Conservation (phyloP, 37 sponge, comb jelly and placozoan species). For the Bolinopsis microptera region DNA sequence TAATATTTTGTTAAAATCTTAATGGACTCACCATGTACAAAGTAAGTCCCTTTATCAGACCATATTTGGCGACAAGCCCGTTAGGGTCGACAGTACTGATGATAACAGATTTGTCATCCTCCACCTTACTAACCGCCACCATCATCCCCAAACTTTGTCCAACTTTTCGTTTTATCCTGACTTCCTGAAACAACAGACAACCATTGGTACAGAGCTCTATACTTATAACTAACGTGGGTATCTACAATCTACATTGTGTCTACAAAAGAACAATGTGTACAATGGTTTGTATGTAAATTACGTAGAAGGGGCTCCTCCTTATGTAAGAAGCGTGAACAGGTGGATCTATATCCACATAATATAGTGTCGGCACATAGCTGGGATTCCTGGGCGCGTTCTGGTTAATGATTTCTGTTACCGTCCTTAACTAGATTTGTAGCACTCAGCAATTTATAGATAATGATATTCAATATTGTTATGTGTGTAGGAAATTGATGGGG, state of each 20-base stretch:
- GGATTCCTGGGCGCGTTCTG: background rate
- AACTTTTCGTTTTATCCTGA: background rate
- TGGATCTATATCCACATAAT: background rate
- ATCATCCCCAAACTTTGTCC: slow-evolving; percentile 48
- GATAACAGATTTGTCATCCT: slow-evolving; percentile 32
- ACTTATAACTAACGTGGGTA: too few relatives aligned
- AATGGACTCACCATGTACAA: background rate
- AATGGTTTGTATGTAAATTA: too few relatives aligned
- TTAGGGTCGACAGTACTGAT: slow-evolving; percentile 45
- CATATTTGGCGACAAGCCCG: slow-evolving; percentile 47
- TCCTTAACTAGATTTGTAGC: background rate
- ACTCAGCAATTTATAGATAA: too few relatives aligned
- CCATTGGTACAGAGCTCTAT: too few relatives aligned
- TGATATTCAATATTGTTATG: too few relatives aligned
- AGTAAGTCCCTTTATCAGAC: slow-evolving; percentile 18
- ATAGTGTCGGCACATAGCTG: background rate
- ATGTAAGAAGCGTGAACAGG: too few relatives aligned
- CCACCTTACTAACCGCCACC: slow-evolving; percentile 40
- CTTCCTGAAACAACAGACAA: slow-evolving; percentile 12
- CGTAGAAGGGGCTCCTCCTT: too few relatives aligned
- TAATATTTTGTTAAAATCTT: too few relatives aligned
- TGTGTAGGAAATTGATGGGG: too few relatives aligned
- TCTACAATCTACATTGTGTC: background rate
- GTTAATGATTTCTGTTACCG: background rate
- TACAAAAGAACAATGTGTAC: background rate